These are phyloP conservation scores for Semaprochilodus insignis DNA, from an alignment of 2,797 vertebrate genomes.

Conservation along the genomic window DNA sequence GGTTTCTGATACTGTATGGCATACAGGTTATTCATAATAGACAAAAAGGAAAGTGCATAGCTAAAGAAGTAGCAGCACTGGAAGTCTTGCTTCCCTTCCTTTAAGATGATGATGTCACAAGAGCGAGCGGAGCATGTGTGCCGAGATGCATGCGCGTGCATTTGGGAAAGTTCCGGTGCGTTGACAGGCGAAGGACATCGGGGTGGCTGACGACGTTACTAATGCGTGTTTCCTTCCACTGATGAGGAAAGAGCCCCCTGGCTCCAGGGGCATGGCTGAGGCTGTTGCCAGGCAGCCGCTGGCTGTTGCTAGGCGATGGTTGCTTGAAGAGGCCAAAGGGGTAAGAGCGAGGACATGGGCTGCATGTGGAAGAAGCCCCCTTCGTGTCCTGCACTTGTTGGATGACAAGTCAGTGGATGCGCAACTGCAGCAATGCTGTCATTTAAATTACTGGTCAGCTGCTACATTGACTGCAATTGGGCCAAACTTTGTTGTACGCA, in stretches of 20 bases:
- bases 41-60: not conserved
- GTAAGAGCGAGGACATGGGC: constrained; percentile 53
- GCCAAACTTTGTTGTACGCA: no score
- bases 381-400: constrained; percentile 29
- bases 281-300: constrained; percentile 72
- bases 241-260: constrained; percentile 37
- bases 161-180: constrained; percentile 1
- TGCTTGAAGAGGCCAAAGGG: constrained; percentile 55
- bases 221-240: constrained; percentile 40
- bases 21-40: no score
- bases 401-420: constrained; percentile 21
- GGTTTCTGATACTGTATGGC: not conserved
- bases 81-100: not conserved
- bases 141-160: not conserved
- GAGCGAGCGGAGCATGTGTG: not conserved
- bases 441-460: constrained; percentile 5
- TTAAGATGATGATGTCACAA: not conserved
- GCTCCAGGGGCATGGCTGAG: constrained; percentile 45
- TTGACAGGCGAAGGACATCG: constrained; percentile 11
- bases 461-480: not conserved
- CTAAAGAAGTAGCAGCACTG: not conserved
- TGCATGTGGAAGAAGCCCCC: constrained; percentile 35
- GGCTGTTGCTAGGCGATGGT: constrained; percentile 73
- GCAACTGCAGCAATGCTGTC: not conserved
- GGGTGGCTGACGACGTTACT: constrained; percentile 41